Evolutionary conservation across 2,888 invertebrate species (phyloP).

Genomic region (Creontiades dilutus): DNA sequence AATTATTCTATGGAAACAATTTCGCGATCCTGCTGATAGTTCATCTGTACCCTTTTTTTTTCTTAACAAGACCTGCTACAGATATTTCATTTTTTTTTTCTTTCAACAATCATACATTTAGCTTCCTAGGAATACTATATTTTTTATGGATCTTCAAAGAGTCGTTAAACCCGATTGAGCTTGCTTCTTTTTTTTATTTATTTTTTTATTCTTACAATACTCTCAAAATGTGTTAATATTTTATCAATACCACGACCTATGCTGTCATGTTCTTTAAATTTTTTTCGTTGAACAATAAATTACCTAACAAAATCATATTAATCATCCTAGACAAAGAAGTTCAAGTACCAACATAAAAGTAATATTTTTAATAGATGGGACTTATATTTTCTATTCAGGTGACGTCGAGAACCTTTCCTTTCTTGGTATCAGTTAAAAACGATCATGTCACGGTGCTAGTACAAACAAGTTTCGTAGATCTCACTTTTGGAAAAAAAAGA

Average conservation of each 20-base stretch:
- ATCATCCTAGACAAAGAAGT: no score
- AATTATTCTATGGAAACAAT: conserved; percentile 40
- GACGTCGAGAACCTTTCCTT: no score
- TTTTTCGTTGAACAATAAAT: background rate
- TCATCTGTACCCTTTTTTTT: background rate
- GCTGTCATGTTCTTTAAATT: background rate
- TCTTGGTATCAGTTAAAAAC: no score
- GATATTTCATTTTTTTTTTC: background rate
- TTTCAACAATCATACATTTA: background rate
- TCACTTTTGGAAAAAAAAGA: no score
- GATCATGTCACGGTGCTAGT: no score
- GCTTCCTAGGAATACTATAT: background rate
- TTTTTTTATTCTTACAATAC: background rate
- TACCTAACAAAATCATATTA: background rate
- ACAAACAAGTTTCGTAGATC: no score
- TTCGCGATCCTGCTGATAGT: conserved; percentile 44
- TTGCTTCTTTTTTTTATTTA: background rate
- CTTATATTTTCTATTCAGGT: no score
- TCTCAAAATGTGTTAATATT: conserved; percentile 43
- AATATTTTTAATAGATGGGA: no score
- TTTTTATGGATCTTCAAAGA: background rate
- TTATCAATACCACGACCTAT: conserved; percentile 8
- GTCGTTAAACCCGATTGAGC: background rate
- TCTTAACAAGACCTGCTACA: background rate
- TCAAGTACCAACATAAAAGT: no score